Evolutionary conservation across 2,888 invertebrate genomes (phyloP), one percentile per base, ranked within the genome.

Genomic region (Phalangium opilio): DNA sequence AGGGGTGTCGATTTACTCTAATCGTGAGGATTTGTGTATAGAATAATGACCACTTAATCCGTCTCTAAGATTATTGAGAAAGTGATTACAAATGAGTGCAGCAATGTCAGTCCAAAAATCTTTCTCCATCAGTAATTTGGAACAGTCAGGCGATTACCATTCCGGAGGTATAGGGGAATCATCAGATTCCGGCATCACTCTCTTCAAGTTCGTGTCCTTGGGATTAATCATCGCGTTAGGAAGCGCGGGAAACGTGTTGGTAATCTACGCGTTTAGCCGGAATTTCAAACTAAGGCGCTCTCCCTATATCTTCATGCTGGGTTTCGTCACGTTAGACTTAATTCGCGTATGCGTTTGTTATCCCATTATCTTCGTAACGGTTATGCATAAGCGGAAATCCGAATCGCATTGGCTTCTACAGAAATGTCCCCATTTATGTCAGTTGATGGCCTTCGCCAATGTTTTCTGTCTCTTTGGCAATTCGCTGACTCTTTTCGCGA

Each of bases 171-270:
- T n/a, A n/a, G n/a, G n/a, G n/a, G 27, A 27, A 27, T 27, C 27
- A 7, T 8, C 27, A 8, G 27, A 27, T 8, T 27, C 27, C 4
- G 15, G 20, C 41, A 19, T 14, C 7, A 43, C 48, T 7, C 49
- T 52, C 18, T 48, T 50, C 34, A 48, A 52, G 27, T 52, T 52
- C 32, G 44, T 52, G 12, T 52, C 52, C 18, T 35, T 52, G 17
- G 52, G 52, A n/a, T 14, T 52, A n/a, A 45, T 52, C 27, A 43
- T 52, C 19, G 52, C 52, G 10, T 15, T 50, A 7, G 52, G 48
- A 3, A 48, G 50, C 42, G 49, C 52, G n/a, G 50, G 52, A 0
- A 52, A 50, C 19, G 32, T 44, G 20, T 39, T 52, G 7, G 52
- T 48, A n/a, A 38, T 50, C 36, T 52, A 50, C 33, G 52, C 50